phyloP scores from a whole-genome alignment of 2,797 vertebrate genomes.

The Orestias chungarensis region DNA sequence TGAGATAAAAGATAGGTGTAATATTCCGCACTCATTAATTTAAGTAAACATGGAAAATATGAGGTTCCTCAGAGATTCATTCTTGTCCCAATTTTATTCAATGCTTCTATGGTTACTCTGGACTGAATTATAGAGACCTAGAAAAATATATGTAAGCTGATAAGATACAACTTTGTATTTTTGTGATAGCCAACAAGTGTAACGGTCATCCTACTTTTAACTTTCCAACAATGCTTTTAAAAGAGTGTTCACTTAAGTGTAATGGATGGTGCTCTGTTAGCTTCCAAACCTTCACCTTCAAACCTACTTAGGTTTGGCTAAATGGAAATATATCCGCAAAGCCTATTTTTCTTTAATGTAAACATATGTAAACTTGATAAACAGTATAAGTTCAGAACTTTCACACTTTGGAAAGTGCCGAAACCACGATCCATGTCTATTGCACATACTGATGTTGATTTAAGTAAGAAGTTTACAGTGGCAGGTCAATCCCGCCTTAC shows the following conservation, averaged over 20 bases:
- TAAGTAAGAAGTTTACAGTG: not conserved
- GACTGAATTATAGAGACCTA: not conserved
- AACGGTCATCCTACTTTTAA: not conserved
- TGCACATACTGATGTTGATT: not conserved
- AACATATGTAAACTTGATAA: not conserved
- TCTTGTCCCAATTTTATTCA: not conserved
- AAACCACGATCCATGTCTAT: no score
- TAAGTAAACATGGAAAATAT: not conserved
- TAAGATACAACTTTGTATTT: slow-evolving; percentile 1
- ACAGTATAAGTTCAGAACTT: not conserved
- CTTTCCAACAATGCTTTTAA: not conserved
- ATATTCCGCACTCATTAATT: no score
- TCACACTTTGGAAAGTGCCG: not conserved
- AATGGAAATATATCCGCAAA: not conserved
- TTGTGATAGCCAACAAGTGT: no score
- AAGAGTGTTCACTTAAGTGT: not conserved
- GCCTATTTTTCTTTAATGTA: not conserved
- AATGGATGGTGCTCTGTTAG: not conserved
- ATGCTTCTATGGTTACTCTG: not conserved
- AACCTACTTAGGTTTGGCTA: not conserved
- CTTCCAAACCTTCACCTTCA: not conserved
- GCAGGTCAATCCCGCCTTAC: not conserved
- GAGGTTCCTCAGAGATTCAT: not conserved
- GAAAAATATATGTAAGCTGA: not conserved
- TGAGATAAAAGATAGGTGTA: no score